Percentiles rank a stretch among this genome's conserved stretches.
Evolutionary conservation across 2,113 vertebrate genomes (phyloP).

Genomic region (Pollachius pollachius): DNA sequence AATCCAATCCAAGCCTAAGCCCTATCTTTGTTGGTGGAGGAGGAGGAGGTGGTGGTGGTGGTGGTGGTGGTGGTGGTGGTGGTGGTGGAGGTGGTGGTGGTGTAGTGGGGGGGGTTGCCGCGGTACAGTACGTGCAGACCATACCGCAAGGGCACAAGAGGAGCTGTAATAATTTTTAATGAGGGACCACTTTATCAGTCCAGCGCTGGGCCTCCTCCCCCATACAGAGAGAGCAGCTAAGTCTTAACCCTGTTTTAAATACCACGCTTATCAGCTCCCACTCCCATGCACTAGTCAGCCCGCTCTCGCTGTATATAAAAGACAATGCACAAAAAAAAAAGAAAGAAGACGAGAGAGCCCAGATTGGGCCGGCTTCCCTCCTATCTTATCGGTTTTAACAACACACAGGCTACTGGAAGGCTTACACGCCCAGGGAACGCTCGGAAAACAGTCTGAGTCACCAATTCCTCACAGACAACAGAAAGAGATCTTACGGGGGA

Average conservation of each 20-base stretch:
- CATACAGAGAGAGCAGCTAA: slow-evolving; percentile 53
- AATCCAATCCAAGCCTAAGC: slow-evolving; percentile 45
- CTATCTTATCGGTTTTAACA: slow-evolving; percentile 57
- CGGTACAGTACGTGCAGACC: slow-evolving; percentile 52
- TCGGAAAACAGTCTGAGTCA: slow-evolving; percentile 39
- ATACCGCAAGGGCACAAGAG: slow-evolving; percentile 54
- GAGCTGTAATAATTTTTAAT: slow-evolving; percentile 69
- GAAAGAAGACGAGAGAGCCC: slow-evolving; percentile 16
- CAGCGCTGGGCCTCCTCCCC: slow-evolving; percentile 60
- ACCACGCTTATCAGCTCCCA: slow-evolving; percentile 69
- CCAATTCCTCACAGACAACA: slow-evolving; percentile 28
- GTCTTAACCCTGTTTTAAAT: slow-evolving; percentile 67
- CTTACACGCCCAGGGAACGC: slow-evolving; percentile 35
- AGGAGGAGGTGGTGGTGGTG: neutral
- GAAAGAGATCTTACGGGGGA: slow-evolving; percentile 26
- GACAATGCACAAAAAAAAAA: slow-evolving; percentile 42
- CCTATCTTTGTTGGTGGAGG: slow-evolving; percentile 26
- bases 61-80: slow-evolving; percentile 1
- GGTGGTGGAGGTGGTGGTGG: too few relatives aligned
- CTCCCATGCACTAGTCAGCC: slow-evolving; percentile 56
- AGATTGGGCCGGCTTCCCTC: slow-evolving; percentile 11
- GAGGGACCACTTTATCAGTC: slow-evolving; percentile 67
- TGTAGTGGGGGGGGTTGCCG: neutral
- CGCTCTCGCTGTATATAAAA: slow-evolving; percentile 40
- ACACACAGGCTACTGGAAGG: slow-evolving; percentile 50